Percentiles rank a stretch among this genome's conserved stretches.
Conservation (phyloP, 2,113 vertebrate genomes). For the Sarotherodon lohbergeri region DNA sequence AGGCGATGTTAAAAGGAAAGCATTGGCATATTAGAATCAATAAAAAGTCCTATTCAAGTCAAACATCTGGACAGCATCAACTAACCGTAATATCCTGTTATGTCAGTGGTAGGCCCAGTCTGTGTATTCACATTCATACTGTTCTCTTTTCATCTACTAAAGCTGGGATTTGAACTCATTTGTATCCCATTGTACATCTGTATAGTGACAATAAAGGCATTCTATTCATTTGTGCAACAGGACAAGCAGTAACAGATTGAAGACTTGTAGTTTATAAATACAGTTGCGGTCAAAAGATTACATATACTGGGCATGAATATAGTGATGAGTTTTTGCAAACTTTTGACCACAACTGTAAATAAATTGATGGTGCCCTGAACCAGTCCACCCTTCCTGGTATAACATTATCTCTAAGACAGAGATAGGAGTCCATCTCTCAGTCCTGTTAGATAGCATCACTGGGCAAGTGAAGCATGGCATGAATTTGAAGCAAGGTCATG, state of each 20-base stretch:
- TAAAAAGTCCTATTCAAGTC: not conserved
- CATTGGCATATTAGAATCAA: not conserved
- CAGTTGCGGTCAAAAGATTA: not conserved
- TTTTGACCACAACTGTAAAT: not conserved
- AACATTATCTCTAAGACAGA: not conserved
- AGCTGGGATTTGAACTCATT: not conserved
- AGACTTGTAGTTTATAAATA: not conserved
- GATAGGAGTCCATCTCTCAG: not conserved
- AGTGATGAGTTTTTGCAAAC: not conserved
- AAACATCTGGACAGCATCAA: not conserved
- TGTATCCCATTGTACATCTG: not conserved
- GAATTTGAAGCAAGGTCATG: not conserved
- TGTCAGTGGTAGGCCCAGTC: not conserved
- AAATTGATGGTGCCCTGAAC: not conserved
- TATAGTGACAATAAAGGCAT: not conserved
- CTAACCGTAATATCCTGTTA: not conserved
- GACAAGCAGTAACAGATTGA: not conserved
- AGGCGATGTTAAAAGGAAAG: not conserved
- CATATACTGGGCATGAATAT: not conserved
- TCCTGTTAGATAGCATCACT: not conserved
- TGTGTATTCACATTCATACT: not conserved
- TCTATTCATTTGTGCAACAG: not conserved
- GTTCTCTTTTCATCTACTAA: not conserved
- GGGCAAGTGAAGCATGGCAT: not conserved
- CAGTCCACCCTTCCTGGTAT: fast-evolving